Conservation (phyloP, 1,140 invertebrate genomes). For the Ostrea edulis region DNA sequence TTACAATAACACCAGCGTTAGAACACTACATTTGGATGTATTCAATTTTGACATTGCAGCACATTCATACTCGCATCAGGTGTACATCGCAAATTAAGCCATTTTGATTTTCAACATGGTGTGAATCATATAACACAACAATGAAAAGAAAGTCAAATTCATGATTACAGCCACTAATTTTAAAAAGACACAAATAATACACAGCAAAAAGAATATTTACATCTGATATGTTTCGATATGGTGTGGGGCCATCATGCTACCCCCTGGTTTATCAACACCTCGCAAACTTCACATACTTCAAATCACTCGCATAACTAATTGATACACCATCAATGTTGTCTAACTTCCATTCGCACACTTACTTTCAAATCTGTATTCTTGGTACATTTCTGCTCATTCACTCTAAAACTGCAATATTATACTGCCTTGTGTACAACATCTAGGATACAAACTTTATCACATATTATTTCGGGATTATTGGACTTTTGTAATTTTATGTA, state of each 20-base stretch:
- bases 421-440: background rate
- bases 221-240: constrained; percentile 35
- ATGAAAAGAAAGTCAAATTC: background rate
- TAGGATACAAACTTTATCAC: constrained; percentile 11
- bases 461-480: constrained; percentile 27
- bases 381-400: background rate
- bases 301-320: background rate
- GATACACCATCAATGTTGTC: too few species aligned
- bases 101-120: background rate
- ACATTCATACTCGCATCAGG: background rate
- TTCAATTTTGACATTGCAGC: background rate
- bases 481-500: background rate
- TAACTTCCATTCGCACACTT: too few species aligned
- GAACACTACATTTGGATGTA: background rate
- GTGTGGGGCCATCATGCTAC: constrained; percentile 25
- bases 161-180: background rate
- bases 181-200: background rate
- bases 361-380: too few species aligned
- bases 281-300: background rate
- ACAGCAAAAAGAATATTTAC: constrained; percentile 25
- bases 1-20: background rate
- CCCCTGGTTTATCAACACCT: background rate
- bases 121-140: background rate
- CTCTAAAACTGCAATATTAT: background rate
- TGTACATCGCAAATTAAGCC: background rate